phyloP scores from a whole-genome alignment of 92 coral and sea anemone species.

The Bergia puertoricense region DNA sequence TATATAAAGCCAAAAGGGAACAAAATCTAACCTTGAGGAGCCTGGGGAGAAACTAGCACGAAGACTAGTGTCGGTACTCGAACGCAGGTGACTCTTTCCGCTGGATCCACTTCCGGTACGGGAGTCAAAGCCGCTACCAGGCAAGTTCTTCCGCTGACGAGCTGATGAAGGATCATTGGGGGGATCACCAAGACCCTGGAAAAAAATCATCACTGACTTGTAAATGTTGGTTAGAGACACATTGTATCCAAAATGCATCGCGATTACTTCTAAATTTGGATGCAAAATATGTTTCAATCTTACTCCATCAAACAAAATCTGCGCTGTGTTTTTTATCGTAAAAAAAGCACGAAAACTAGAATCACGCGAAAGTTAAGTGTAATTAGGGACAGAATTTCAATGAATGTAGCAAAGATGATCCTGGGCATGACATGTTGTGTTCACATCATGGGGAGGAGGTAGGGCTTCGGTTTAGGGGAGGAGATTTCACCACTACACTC shows the following conservation, averaged over 20 bases:
- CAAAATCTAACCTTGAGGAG: constrained; percentile 59
- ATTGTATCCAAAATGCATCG: not conserved
- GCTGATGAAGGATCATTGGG: constrained; percentile 91
- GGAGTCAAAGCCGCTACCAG: constrained; percentile 71
- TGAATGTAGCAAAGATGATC: too few relatives aligned
- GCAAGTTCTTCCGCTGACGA: constrained; percentile 79
- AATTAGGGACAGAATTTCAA: too few relatives aligned
- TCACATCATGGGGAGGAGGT: too few relatives aligned
- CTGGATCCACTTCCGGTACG: constrained; percentile 79
- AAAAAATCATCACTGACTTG: not conserved
- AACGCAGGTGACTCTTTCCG: constrained; percentile 59
- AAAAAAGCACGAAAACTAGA: too few relatives aligned
- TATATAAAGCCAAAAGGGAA: not conserved
- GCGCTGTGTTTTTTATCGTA: too few relatives aligned
- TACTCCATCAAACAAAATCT: too few relatives aligned
- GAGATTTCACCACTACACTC: too few relatives aligned
- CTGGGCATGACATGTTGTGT: too few relatives aligned
- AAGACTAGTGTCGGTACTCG: constrained; percentile 51
- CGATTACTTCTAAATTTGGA: not conserved
- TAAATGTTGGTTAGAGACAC: not conserved
- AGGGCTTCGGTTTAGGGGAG: too few relatives aligned
- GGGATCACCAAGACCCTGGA: constrained; percentile 93
- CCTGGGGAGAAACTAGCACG: constrained; percentile 75
- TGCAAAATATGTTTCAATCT: too few relatives aligned
- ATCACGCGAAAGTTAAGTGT: too few relatives aligned